Evolutionary conservation across 2,888 invertebrate genomes (phyloP), one percentile per base, ranked within the genome.

Genomic region (Pachycephus smyrnensis): DNA sequence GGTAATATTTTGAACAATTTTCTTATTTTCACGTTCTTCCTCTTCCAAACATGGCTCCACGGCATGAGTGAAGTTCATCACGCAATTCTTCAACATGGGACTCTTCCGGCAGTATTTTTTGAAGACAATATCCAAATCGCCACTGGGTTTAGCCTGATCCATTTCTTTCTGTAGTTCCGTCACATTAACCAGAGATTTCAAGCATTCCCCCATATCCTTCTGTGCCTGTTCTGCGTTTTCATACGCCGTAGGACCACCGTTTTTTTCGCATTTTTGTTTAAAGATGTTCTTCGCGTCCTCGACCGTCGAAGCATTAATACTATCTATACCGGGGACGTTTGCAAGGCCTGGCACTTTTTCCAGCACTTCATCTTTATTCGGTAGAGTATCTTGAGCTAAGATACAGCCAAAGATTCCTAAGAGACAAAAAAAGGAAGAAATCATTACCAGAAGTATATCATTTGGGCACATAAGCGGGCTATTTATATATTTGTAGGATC

Each of bases 101-200:
- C 94, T 92, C 86, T 95, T 95, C 32, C 92, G 93, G 88, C 96
- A 97, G 89, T 97, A 96, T 92, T 95, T 95, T 86, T 94, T 94
- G 85, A 96, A 96, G 0, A 96, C 95, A 35, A 93, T 93, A 86
- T 96, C 96, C 68, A 96, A 92, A 83, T 94, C 94, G 0, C 96
- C 96, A 6, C 92, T 94, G 0, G 95, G 95, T 86, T 95, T 95
- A 0, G 96, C 95, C 4, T 92, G 92, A 75, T 95, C 94, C 73
- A 97, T 94, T 88, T 97, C 96, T 4, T 92, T 88, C 82, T 95
- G 92, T 33, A 96, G 89, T 23, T 91, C 88, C 0, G 93, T 93
- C 15, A 92, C 87, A 87, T 96, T 94, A 0, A 96, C 92, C 36
- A 96, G 91, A 0, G 88, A 89, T 77, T 92, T 90, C 1, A 95